These are phyloP conservation scores for Ophion obscuratus DNA, from an alignment of 2,888 invertebrate genomes.

Conservation along the genomic window DNA sequence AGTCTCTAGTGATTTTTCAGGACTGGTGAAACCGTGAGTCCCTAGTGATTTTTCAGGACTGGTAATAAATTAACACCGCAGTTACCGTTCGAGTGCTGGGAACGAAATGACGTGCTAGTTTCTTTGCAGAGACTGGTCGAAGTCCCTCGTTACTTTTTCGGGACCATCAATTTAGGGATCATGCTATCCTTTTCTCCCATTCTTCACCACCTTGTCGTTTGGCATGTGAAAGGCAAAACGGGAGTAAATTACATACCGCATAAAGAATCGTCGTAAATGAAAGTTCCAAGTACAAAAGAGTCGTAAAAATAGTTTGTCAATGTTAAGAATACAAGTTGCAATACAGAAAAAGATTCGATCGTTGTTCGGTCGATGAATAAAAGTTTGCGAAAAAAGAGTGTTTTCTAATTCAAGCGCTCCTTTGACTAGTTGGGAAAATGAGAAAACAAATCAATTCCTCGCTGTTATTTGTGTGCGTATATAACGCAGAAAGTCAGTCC, in stretches of 20 bases:
- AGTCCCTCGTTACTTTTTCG: background rate
- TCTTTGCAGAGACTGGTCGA: background rate
- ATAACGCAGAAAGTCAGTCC: constrained; percentile 3
- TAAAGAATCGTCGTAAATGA: background rate
- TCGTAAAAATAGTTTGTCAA: background rate
- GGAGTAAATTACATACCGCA: background rate
- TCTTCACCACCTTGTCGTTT: background rate
- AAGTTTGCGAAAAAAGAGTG: background rate
- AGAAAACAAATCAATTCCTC: constrained; percentile 32
- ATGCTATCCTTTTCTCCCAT: background rate
- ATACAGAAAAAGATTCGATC: constrained; percentile 18
- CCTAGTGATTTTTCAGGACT: background rate
- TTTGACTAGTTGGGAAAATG: constrained; percentile 8
- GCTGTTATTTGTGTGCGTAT: constrained; percentile 2
- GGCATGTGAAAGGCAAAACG: background rate
- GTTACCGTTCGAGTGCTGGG: background rate
- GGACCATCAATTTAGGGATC: background rate
- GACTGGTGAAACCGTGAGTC: no score
- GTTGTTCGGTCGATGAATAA: background rate
- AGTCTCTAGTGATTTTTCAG: no score
- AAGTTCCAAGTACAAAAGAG: background rate
- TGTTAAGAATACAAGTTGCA: background rate
- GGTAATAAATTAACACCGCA: no score
- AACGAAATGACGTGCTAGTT: background rate
- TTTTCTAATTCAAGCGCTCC: background rate